Base-by-base conservation (phyloP, 2,797 vertebrate genomes). In the Pseudochaenichthys georgianus region DNA sequence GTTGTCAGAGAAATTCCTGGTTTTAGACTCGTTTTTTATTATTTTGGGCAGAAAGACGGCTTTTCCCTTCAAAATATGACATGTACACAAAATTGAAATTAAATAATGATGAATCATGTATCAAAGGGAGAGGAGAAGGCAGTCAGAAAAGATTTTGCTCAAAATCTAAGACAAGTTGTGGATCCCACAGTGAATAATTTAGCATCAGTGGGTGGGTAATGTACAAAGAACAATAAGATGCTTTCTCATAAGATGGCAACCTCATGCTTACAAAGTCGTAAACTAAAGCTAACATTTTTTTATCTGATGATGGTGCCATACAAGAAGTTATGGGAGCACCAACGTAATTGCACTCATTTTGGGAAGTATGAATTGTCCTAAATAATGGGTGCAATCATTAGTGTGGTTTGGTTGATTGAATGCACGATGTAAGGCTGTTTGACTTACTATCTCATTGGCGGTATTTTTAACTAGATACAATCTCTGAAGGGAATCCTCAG, bases 11-110 rank as follows among this genome's bases (percentile, higher is more conserved):
- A 38, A 63, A 19, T 61, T 67, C 4, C 38, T 13, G 9, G 64
- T 78, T 69, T 62, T 61, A 31, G 54, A 67, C 45, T 48, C 1
- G 0, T 15, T 47, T 41, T 16, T 17, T 15, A 3, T 38, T 28
- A 47, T 53, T 66, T 59, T 63, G 13, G 41, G 4, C n/a, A 53
- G 23, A 58, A 52, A 62, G 13, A 66, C 60, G 38, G 38, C 60
- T 72, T 21, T 73, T 45, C 50, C 16, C 15, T 61, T 28, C 17
- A 47, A 68, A 45, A 51, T 61, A 23, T 48, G 19, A 75, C 13
- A 67, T 15, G 21, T 28, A 15, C 41, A 64, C 13, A 15, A 46
- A 55, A 59, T 3, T 17, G 5, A 64, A 65, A 67, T 47, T 2
- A 41, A 52, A 68, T 21, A 58, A 42, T 23, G 4, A 45, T 12